phyloP scores from a whole-genome alignment of 2,113 vertebrate species.

The Abramis brama region DNA sequence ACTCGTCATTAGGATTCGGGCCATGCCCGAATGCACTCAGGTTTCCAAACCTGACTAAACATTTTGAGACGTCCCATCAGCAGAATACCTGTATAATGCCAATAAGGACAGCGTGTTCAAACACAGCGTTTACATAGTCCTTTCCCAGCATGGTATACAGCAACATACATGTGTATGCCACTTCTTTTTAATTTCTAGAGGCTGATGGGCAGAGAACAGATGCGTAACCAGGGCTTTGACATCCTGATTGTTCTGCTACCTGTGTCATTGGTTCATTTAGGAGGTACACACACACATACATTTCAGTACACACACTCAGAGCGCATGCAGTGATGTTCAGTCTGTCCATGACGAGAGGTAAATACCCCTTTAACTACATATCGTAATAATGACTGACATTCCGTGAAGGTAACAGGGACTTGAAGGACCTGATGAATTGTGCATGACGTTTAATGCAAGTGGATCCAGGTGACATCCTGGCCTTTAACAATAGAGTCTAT shows the following conservation, averaged over 20 bases:
- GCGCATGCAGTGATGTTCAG: not conserved
- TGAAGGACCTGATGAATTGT: not conserved
- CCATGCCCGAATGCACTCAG: slow-evolving; percentile 16
- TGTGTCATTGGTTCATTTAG: not conserved
- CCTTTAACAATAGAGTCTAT: slow-evolving; percentile 24
- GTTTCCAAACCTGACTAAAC: slow-evolving; percentile 20
- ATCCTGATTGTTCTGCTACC: slow-evolving; percentile 3
- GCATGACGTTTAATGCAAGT: slow-evolving; percentile 28
- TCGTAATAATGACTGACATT: slow-evolving; percentile 28
- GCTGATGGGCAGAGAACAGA: slow-evolving; percentile 5
- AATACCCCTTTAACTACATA: slow-evolving; percentile 44
- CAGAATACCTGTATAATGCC: not conserved
- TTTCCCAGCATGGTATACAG: not conserved
- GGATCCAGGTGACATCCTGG: slow-evolving; percentile 29
- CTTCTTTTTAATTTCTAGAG: not conserved
- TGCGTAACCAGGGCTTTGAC: not conserved
- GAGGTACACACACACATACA: slow-evolving; percentile 2
- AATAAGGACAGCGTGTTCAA: not conserved
- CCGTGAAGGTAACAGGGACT: slow-evolving; percentile 21
- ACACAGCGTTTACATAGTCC: slow-evolving; percentile 16
- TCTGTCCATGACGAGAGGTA: slow-evolving; percentile 18
- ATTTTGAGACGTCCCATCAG: slow-evolving; percentile 6
- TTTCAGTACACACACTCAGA: slow-evolving; percentile 17
- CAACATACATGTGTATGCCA: not conserved
- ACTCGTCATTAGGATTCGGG: not conserved